Conservation (phyloP, 2,888 invertebrate genomes). For the Drosophila quasianomalipes region DNA sequence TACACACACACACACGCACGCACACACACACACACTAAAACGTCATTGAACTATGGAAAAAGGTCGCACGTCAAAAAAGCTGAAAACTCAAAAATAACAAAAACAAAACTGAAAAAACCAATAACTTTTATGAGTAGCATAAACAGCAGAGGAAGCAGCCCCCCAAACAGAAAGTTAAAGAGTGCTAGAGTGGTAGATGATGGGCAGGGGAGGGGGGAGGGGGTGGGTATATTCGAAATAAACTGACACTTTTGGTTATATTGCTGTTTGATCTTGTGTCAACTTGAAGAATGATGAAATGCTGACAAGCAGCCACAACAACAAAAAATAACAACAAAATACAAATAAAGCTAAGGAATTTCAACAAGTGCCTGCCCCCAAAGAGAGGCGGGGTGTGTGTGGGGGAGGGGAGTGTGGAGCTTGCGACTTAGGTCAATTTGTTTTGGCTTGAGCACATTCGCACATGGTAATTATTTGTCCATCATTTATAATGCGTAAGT, state of each 20-base stretch:
- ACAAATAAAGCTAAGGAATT: constrained; percentile 44
- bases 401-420: background rate
- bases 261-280: constrained; percentile 65
- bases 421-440: constrained; percentile 31
- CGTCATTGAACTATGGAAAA: constrained; percentile 80
- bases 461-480: background rate
- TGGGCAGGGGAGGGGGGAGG: background rate
- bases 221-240: constrained; percentile 22
- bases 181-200: background rate
- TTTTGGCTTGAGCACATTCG: constrained; percentile 38
- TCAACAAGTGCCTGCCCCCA: constrained; percentile 20
- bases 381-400: background rate
- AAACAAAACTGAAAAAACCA: constrained; percentile 22
- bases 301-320: constrained; percentile 49
- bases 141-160: constrained; percentile 59
- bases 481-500: constrained; percentile 24
- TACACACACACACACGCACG: constrained; percentile 18
- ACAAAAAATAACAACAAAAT: background rate
- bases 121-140: constrained; percentile 53
- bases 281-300: constrained; percentile 67
- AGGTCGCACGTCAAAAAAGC: constrained; percentile 64
- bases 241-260: constrained; percentile 60
- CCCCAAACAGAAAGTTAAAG: constrained; percentile 14
- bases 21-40: constrained; percentile 36
- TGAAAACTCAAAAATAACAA: constrained; percentile 30